Evolutionary conservation across 2,888 invertebrate species (phyloP).

Genomic region (Chaetogeoica ovagalla): DNA sequence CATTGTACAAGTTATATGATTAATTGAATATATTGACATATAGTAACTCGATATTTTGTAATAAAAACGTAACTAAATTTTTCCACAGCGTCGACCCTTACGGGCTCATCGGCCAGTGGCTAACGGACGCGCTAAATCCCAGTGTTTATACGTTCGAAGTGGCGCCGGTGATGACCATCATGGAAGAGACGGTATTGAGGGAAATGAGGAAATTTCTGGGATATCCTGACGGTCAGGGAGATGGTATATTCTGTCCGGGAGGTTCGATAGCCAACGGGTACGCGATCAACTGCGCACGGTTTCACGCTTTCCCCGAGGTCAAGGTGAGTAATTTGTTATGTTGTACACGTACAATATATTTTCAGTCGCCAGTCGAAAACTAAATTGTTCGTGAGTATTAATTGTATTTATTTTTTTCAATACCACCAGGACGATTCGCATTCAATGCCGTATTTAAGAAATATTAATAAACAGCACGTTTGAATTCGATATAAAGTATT

Average conservation of each 20-base stretch:
- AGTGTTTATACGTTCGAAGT: constrained; percentile 90
- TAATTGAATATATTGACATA: too few species aligned
- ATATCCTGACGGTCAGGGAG: constrained; percentile 68
- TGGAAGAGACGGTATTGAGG: constrained; percentile 79
- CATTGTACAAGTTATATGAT: too few species aligned
- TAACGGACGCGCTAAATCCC: constrained; percentile 82
- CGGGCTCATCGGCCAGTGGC: constrained; percentile 80
- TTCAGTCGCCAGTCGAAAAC: too few species aligned
- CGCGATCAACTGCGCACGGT: constrained; percentile 84
- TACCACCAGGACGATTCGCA: too few species aligned
- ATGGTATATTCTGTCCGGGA: constrained; percentile 87
- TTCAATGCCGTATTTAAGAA: too few species aligned
- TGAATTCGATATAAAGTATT: too few species aligned
- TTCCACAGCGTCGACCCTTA: constrained; percentile 72
- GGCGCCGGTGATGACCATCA: constrained; percentile 81
- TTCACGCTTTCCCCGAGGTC: constrained; percentile 71
- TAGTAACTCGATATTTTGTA: too few species aligned
- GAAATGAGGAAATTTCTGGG: constrained; percentile 81
- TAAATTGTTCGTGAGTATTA: too few species aligned
- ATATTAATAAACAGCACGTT: too few species aligned
- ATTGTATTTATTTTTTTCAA: too few species aligned
- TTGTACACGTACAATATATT: background rate
- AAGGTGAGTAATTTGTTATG: constrained; percentile 66
- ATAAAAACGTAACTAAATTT: background rate
- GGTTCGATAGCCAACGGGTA: constrained; percentile 90